A percentile compares a stretch with the other conserved stretches of the same genome.
phyloP scores from a whole-genome alignment of 2,797 vertebrate species.

The Gastrophryne carolinensis region DNA sequence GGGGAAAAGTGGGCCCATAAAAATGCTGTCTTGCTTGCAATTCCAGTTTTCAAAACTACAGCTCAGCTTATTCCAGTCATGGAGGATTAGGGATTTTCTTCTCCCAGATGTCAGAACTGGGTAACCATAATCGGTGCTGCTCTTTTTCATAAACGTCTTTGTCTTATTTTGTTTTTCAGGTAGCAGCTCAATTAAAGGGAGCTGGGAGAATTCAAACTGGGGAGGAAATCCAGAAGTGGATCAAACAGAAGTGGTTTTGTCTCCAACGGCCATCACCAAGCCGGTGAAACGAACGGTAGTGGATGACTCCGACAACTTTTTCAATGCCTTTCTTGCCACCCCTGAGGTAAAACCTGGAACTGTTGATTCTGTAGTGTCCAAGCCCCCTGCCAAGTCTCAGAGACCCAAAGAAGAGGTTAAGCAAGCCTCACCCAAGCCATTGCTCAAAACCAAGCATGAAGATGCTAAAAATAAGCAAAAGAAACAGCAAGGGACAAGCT shows the following conservation, averaged over 20 bases:
- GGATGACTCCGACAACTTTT: constrained; percentile 95
- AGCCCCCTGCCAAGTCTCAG: constrained; percentile 86
- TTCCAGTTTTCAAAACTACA: too few species aligned
- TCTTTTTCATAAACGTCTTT: too few species aligned
- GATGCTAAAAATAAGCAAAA: constrained; percentile 6
- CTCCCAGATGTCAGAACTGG: too few species aligned
- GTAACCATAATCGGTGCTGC: too few species aligned
- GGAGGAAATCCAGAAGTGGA: constrained; percentile 73
- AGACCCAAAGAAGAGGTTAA: constrained; percentile 75
- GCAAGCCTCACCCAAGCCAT: constrained; percentile 60
- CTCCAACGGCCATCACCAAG: constrained; percentile 91
- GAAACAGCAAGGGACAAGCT: constrained; percentile 54
- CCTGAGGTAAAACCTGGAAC: constrained; percentile 75
- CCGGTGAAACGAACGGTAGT: constrained; percentile 91
- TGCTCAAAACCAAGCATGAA: constrained; percentile 56
- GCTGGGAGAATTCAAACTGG: constrained; percentile 94
- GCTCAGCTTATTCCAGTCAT: too few species aligned
- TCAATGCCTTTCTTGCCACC: constrained; percentile 89
- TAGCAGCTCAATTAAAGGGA: constrained; percentile 79
- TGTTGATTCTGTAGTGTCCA: constrained; percentile 83
- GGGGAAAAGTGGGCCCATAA: too few species aligned
- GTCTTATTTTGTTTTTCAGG: constrained; percentile 60
- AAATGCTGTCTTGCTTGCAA: too few species aligned
- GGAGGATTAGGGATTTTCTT: too few species aligned
- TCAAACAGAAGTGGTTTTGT: constrained; percentile 67